These are phyloP conservation scores for Iguana delicatissima DNA, from an alignment of 2,797 vertebrate genomes.

Conservation along the genomic window DNA sequence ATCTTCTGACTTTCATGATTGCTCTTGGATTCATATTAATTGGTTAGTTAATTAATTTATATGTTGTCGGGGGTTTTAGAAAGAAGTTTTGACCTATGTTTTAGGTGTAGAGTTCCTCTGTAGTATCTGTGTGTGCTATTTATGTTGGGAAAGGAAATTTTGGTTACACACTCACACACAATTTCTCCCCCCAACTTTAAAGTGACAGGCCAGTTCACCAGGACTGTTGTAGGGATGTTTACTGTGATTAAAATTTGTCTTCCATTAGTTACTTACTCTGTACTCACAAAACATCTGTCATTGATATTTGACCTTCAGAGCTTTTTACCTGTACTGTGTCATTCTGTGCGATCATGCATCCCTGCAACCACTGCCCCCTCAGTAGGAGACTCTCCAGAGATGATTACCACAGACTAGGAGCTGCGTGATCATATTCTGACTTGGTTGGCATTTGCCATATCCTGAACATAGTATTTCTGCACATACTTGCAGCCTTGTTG, in stretches of 20 bases:
- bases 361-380: neutral
- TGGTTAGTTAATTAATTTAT: slow-evolving; percentile 82
- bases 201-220: neutral
- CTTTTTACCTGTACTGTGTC: too few relatives aligned
- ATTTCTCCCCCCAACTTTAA: neutral
- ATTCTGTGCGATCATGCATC: neutral
- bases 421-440: neutral
- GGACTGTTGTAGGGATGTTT: neutral
- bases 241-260: neutral
- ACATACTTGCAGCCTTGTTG: neutral
- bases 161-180: neutral
- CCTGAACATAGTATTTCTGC: neutral
- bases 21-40: slow-evolving; percentile 98
- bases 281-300: neutral
- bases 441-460: neutral
- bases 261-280: neutral
- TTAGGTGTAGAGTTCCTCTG: neutral
- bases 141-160: neutral
- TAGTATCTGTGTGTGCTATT: neutral
- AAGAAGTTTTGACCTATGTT: neutral
- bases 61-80: neutral
- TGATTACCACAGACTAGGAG: neutral
- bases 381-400: neutral
- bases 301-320: neutral
- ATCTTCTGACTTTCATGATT: slow-evolving; percentile 95